Evolutionary conservation across 1,140 invertebrate genomes (phyloP).

Genomic region (Papilio dardanus): DNA sequence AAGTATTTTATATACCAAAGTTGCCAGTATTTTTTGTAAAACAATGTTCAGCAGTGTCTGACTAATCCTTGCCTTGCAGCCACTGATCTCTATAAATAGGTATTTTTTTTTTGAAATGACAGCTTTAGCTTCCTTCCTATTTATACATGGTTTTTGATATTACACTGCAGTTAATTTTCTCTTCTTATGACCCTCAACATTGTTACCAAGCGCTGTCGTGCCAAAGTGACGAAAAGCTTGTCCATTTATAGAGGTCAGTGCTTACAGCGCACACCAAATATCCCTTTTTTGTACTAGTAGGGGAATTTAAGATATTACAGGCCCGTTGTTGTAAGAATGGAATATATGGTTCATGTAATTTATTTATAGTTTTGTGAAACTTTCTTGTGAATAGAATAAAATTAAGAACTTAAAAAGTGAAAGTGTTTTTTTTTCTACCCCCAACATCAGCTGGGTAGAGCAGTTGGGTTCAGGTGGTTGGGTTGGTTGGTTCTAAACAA

Average conservation of each 20-base stretch:
- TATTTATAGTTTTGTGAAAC: not conserved
- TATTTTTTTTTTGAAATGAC: no score
- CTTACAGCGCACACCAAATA: not conserved
- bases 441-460: no score
- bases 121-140: no score
- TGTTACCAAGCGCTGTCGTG: no score
- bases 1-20: not conserved
- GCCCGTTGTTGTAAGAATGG: not conserved
- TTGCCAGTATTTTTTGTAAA: not conserved
- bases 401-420: constrained; percentile 23
- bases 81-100: no score
- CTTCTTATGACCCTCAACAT: no score
- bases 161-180: no score
- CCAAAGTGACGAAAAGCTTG: no score
- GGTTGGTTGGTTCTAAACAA: no score
- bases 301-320: not conserved
- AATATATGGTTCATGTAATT: constrained; percentile 6
- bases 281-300: not conserved
- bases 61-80: not conserved
- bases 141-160: no score
- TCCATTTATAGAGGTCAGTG: no score
- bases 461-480: no score
- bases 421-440: not conserved
- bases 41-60: not conserved
- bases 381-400: constrained; percentile 30